Conservation (phyloP, 2,888 invertebrate species). For the Hirtodrosophila cameraria region DNA sequence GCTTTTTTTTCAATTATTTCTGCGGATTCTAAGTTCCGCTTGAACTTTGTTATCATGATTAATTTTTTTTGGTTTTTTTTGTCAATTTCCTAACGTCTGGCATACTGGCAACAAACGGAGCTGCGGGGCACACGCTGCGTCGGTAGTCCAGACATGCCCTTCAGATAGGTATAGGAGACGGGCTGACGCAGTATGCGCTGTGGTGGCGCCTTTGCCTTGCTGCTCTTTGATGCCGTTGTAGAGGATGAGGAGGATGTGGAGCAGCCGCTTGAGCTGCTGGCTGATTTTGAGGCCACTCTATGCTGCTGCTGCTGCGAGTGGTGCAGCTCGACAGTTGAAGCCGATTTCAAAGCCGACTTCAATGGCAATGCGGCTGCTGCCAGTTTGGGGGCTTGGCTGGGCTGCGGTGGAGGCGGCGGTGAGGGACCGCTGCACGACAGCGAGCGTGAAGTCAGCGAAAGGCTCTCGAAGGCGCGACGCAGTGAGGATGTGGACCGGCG, state of each 20-base stretch:
- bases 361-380: conserved; percentile 55
- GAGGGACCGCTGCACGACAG: conserved; percentile 87
- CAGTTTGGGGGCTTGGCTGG: conserved; percentile 32
- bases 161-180: conserved; percentile 91
- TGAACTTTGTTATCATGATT: no score
- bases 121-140: conserved; percentile 91
- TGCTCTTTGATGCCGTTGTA: conserved; percentile 29
- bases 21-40: no score
- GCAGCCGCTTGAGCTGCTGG: conserved; percentile 51
- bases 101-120: conserved; percentile 82
- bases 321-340: conserved; percentile 73
- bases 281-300: conserved; percentile 48
- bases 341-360: conserved; percentile 78
- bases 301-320: conserved; percentile 49
- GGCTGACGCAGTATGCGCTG: conserved; percentile 91
- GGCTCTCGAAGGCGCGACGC: conserved; percentile 89
- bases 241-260: conserved; percentile 39
- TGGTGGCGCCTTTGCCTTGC: conserved; percentile 86
- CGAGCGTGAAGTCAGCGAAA: conserved; percentile 87
- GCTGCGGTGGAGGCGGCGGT: conserved; percentile 59
- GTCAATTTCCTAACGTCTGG: conserved; percentile 71
- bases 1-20: no score
- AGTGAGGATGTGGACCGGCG: conserved; percentile 88
- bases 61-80: background rate
- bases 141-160: conserved; percentile 91